A percentile compares a stretch with the other conserved stretches of the same genome.
Evolutionary conservation across 1,140 invertebrate species (phyloP).

Genomic region (Ips nitidus): DNA sequence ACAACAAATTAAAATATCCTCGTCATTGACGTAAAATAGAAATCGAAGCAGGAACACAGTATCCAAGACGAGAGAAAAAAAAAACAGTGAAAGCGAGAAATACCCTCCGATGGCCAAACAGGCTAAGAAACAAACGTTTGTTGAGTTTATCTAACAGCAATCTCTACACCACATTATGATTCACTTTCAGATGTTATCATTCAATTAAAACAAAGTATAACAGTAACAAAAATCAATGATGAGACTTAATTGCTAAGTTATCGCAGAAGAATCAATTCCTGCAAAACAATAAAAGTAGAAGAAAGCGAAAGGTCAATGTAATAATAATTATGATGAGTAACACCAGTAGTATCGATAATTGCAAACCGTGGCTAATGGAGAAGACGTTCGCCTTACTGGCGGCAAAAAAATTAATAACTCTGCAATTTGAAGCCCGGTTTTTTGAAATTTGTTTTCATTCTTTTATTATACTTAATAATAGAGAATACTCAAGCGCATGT

Average conservation of each 20-base stretch:
- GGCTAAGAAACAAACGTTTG: slow-evolving; percentile 16
- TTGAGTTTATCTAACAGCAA: slow-evolving; percentile 18
- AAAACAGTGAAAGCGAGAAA: too few relatives aligned
- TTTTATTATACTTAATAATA: slow-evolving; percentile 29
- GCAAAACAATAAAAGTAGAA: too few relatives aligned
- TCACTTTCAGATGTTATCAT: slow-evolving; percentile 28
- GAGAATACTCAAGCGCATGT: too few relatives aligned
- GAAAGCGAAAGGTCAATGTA: too few relatives aligned
- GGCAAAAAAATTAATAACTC: slow-evolving; percentile 19
- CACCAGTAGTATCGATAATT: slow-evolving; percentile 27
- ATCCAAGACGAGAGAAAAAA: too few relatives aligned
- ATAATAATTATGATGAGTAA: slow-evolving; percentile 15
- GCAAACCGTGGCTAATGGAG: slow-evolving; percentile 21
- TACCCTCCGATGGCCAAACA: too few relatives aligned
- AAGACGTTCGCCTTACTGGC: slow-evolving; percentile 10
- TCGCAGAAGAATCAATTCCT: too few relatives aligned
- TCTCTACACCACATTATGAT: slow-evolving; percentile 21
- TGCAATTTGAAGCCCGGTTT: slow-evolving; percentile 10
- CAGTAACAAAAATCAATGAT: too few relatives aligned
- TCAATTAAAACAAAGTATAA: slow-evolving; percentile 11
- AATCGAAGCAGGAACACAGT: too few relatives aligned
- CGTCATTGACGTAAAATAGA: too few relatives aligned
- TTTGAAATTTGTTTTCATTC: slow-evolving; percentile 17
- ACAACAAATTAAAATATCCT: too few relatives aligned
- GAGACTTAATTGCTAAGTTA: too few relatives aligned